Evolutionary conservation across 2,113 vertebrate species (phyloP), one percentile per base, ranked within the genome.

Genomic region (Carassius gibelio): DNA sequence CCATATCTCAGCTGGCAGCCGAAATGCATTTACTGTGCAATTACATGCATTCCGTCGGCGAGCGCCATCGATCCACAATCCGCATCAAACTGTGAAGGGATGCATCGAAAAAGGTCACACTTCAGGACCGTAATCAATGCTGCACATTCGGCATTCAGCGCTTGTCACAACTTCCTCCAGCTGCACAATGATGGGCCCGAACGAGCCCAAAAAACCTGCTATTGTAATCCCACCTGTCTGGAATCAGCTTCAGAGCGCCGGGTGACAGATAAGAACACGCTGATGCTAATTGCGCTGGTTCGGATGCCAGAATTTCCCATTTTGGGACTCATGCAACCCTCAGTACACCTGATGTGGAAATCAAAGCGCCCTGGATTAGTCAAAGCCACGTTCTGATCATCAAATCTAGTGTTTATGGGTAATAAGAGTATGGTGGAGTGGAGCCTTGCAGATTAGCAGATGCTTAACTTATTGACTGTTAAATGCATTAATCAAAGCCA

Each of bases 401-500:
- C 9, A 21, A 38, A 61, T 61, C 76, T 23, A 23, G 76, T 13
- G 19, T 79, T 42, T 23, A 26, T 26, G 77, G 45, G 62, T 23
- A 17, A 57, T 57, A 74, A 26, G 14, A 45, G 48, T 42, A 88
- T 82, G 75, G 83, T 82, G 83, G 77, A 88, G 71, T 86, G 88
- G 89, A 91, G 85, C 87, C 84, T 30, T 87, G 84, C 81, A 83
- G 84, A 92, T 88, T 89, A 94, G 88, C 92, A 93, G 92, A 93
- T 92, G 93, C 91, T 91, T 92, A 89, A 91, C 92, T 94, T 93
- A 94, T 87, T 85, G 88, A 90, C 92, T 81, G 84, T 93, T 91
- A 93, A 87, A 91, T 90, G 91, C 91, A 93, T 92, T 93, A 93
- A 94, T 93, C 85, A 90, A 89, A 89, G 90, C 66, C 92, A 94